Percentiles rank a stretch among this genome's conserved stretches.
Conservation (phyloP, 2,797 vertebrate genomes). For the Martes flavigula region DNA sequence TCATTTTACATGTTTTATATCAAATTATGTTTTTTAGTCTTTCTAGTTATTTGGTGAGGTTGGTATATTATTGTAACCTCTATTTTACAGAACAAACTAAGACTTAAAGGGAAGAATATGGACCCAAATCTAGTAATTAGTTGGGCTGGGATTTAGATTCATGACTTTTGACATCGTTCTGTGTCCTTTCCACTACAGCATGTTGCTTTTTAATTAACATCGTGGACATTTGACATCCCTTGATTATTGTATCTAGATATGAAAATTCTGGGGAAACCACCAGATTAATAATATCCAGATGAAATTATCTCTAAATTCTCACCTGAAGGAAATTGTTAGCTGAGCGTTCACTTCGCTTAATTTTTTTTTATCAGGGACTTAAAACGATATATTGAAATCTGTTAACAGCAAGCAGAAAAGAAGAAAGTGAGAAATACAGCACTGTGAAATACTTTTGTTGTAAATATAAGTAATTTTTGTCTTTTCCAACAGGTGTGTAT, state of each 20-base stretch:
- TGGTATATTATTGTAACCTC: not conserved
- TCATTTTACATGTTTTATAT: not conserved
- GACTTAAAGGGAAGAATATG: not conserved
- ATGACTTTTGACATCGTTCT: not conserved
- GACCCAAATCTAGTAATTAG: not conserved
- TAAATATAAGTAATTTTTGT: conserved; percentile 53
- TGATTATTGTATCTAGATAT: conserved; percentile 25
- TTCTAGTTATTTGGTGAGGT: not conserved
- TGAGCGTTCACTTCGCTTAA: not conserved
- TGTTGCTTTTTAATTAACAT: not conserved
- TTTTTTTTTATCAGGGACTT: not conserved
- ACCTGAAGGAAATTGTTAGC: not conserved
- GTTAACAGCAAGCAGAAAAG: not conserved
- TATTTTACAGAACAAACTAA: conserved; percentile 41
- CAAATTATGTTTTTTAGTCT: not conserved
- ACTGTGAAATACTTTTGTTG: not conserved
- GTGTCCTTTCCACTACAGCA: not conserved
- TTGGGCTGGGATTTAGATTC: not conserved
- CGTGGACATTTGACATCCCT: conserved; percentile 7
- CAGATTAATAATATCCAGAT: not conserved
- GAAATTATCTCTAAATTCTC: not conserved
- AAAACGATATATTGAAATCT: not conserved
- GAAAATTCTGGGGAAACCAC: not conserved
- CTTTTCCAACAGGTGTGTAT: conserved; percentile 92
- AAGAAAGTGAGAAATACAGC: not conserved